Percentiles rank a stretch among this genome's conserved stretches.
phyloP scores from a whole-genome alignment of 2,113 vertebrate genomes.

The Campylomormyrus tamandua region DNA sequence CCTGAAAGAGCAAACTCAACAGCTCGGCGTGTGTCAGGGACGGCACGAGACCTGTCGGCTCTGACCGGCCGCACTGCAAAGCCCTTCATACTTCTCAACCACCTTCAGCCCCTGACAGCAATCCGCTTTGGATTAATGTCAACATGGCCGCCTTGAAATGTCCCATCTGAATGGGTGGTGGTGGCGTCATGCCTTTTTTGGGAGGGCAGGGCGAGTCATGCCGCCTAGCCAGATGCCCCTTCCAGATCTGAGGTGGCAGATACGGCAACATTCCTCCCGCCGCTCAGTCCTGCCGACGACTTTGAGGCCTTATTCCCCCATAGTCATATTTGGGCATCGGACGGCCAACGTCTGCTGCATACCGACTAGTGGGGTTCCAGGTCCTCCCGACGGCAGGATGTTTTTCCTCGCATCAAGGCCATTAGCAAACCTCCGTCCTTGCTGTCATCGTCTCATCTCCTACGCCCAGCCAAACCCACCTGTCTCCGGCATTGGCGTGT shows the following conservation, averaged over 20 bases:
- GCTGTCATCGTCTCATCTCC: not conserved
- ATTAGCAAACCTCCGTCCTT: not conserved
- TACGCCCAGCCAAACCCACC: not conserved
- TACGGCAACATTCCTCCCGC: not conserved
- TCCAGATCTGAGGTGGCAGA: not conserved
- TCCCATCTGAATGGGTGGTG: not conserved
- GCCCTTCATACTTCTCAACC: not conserved
- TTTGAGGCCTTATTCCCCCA: not conserved
- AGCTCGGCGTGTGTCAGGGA: not conserved
- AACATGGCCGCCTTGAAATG: not conserved
- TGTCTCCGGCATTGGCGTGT: not conserved
- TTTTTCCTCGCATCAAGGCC: not conserved
- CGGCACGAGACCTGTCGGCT: not conserved
- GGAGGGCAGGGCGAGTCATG: not conserved
- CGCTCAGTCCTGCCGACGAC: not conserved
- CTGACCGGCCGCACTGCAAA: not conserved
- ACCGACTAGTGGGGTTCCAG: not conserved
- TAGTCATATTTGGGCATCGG: constrained; percentile 1
- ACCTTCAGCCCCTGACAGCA: not conserved
- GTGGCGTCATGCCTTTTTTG: not conserved
- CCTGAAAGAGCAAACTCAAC: not conserved
- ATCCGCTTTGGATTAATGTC: not conserved
- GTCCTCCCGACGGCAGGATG: not conserved
- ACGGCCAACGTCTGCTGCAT: not conserved
- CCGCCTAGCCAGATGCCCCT: not conserved